Base-by-base conservation (phyloP, 2,113 vertebrate species). In the Campylorhamphus procurvoides region DNA sequence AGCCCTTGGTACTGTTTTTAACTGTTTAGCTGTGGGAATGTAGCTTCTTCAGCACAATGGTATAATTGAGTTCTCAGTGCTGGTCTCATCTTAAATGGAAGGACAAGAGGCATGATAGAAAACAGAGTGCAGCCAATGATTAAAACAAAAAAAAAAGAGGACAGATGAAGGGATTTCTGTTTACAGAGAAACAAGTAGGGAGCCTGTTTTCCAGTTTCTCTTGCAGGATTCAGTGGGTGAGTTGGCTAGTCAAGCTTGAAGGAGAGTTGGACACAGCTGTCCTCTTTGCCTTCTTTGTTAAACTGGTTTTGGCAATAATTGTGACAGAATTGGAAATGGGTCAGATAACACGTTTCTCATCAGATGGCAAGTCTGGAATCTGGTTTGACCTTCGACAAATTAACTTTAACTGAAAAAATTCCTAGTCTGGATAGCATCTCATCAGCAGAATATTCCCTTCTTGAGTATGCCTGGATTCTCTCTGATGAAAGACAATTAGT, bases 191-290 rank as follows among this genome's bases (percentile, higher is more conserved):
- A 46, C 60, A 84, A 87, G 37, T 3, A n/a, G 49, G 82, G 91
- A 37, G 89, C 62, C 62, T 64, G 81, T 74, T 92, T 72, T 79
- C 74, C 73, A 39, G 42, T 71, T 91, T 84, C 69, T 76, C 37
- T 52, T 84, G 52, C n/a, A 72, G 89, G 87, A 72, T 87, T 82
- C 52, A 27, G 46, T 81, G 84, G 12, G 18, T 52, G 60, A 75
- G 91, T 72, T 75, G 78, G 73, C 78, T 89, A 93, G 92, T 83
- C 79, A 89, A 47, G 78, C 89, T 87, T 91, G 94, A 96, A 95
- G 87, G 82, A 90, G 71, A 72, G 78, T 16, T 91, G 90, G 59
- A 80, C 78, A 31, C 84, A 76, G 71, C 81, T 85, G 63, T 82
- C 28, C 10, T 89, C 74, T 83, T 89, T 87, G 73, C 87, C 24